Base-by-base conservation (phyloP, 2,797 vertebrate species). In the Nyctibius grandis region DNA sequence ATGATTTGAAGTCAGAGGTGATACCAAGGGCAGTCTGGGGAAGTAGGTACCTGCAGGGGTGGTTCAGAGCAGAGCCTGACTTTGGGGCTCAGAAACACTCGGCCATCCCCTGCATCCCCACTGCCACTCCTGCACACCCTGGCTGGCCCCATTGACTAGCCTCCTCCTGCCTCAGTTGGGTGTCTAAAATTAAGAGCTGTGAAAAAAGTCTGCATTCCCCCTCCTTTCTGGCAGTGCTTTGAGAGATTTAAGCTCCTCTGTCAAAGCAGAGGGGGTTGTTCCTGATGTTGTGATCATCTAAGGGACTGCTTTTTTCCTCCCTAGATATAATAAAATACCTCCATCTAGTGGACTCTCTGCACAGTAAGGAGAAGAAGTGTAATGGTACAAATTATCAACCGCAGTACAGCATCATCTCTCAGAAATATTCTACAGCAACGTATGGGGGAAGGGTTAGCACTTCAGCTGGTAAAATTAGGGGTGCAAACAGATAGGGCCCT, bases 321-420 rank as follows among this genome's bases (percentile, higher is more conserved):
- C 60, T 89, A 69, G 90, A 67, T 78, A 36, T 5, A 94, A 96
- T 96, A 97, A 97, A 97, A 98, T 97, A 92, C 89, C 98, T 97
- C 98, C 98, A 98, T 94, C 98, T 98, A 98, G 98, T 97, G 98
- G 98, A 76, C 45, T 45, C 31, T 95, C 20, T 48, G 68, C 84
- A 75, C 81, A 91, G 36, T 70, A 60, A 84, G 59, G 31, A 16
- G 53, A 87, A 77, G 56, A 79, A 70, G 36, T 48, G 16, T 12
- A 61, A 23, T 38, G 53, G 45, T 48, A 13, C 42, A 5, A 18
- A 82, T 91, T 54, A 51, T 88, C 78, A 77, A 16, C 47, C 33
- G 29, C 38, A 44, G 15, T 20, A n/a, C n/a, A 56, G 81, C 21
- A 25, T 74, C 36, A 57, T 74, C 14, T 68, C 69, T 78, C 84